A percentile compares a stretch with the other conserved stretches of the same genome.
Conservation (phyloP, 2,888 invertebrate genomes). For the Scaeva pyrastri region DNA sequence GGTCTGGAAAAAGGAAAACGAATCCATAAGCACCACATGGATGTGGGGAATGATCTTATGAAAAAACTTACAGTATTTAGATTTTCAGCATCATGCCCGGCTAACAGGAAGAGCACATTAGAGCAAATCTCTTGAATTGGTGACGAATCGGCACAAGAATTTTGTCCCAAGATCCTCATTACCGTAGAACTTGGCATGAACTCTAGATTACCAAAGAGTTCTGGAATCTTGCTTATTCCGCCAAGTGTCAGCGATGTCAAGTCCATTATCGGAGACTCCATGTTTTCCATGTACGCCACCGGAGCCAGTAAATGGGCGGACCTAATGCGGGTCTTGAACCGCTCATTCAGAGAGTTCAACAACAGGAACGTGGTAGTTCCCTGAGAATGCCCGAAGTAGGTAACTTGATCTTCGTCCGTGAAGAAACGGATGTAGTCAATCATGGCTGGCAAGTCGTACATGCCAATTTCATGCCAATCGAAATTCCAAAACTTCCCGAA, state of each 20-base stretch:
- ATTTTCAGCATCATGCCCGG: slow-evolving; percentile 81
- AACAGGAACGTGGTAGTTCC: slow-evolving; percentile 82
- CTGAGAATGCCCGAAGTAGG: slow-evolving; percentile 82
- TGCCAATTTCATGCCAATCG: slow-evolving; percentile 82
- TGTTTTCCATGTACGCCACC: slow-evolving; percentile 81
- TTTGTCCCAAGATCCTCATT: slow-evolving; percentile 80
- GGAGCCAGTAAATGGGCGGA: slow-evolving; percentile 81
- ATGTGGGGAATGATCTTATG: neutral
- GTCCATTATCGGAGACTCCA: slow-evolving; percentile 84
- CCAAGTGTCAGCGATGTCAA: slow-evolving; percentile 86
- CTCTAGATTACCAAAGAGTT: slow-evolving; percentile 81
- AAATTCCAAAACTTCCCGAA: slow-evolving; percentile 80
- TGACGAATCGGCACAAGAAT: slow-evolving; percentile 80
- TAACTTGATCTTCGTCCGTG: slow-evolving; percentile 77
- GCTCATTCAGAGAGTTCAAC: slow-evolving; percentile 77
- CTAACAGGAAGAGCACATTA: slow-evolving; percentile 81
- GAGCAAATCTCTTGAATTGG: slow-evolving; percentile 79
- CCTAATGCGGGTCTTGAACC: slow-evolving; percentile 77
- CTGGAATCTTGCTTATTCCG: slow-evolving; percentile 81
- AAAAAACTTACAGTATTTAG: slow-evolving; percentile 79
- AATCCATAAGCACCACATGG: neutral
- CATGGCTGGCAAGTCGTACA: slow-evolving; percentile 82
- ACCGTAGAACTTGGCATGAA: slow-evolving; percentile 80
- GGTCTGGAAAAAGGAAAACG: slow-evolving; percentile 76
- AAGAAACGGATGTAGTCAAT: slow-evolving; percentile 80